These are phyloP conservation scores for Dendrolimus pini DNA, from an alignment of 2,888 invertebrate species.

Conservation along the genomic window DNA sequence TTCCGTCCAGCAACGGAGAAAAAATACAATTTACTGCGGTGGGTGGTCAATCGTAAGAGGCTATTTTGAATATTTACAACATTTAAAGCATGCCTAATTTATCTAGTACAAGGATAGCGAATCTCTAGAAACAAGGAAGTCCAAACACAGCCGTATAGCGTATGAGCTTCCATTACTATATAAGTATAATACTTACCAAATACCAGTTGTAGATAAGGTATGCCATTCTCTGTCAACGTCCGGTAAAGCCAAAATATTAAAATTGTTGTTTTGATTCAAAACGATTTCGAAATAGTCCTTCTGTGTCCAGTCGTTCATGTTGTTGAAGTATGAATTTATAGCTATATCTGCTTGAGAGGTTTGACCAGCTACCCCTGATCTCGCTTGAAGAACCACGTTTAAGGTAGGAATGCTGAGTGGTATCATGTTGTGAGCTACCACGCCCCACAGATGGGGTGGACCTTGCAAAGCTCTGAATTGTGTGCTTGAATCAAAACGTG, in stretches of 20 bases:
- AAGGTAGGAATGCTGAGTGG: conserved; percentile 35
- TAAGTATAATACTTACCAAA: conserved; percentile 46
- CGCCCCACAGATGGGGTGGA: conserved; percentile 48
- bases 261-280: conserved; percentile 37
- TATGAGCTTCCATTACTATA: too few species aligned
- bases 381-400: conserved; percentile 38
- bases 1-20: too few species aligned
- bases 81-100: too few species aligned
- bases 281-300: conserved; percentile 42
- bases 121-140: too few species aligned
- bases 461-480: conserved; percentile 39
- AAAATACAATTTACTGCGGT: too few species aligned
- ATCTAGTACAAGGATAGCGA: too few species aligned
- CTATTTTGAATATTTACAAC: too few species aligned
- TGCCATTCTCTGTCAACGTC: conserved; percentile 52
- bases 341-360: conserved; percentile 41
- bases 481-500: conserved; percentile 17
- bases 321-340: conserved; percentile 38
- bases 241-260: conserved; percentile 51
- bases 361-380: conserved; percentile 33
- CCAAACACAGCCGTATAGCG: too few species aligned
- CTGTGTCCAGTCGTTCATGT: conserved; percentile 48
- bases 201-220: conserved; percentile 49
- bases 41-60: too few species aligned
- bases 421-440: conserved; percentile 52